Percentiles rank a stretch among this genome's conserved stretches.
These are phyloP conservation scores for Pelmatolapia mariae DNA, from an alignment of 2,113 vertebrate species.

Conservation along the genomic window DNA sequence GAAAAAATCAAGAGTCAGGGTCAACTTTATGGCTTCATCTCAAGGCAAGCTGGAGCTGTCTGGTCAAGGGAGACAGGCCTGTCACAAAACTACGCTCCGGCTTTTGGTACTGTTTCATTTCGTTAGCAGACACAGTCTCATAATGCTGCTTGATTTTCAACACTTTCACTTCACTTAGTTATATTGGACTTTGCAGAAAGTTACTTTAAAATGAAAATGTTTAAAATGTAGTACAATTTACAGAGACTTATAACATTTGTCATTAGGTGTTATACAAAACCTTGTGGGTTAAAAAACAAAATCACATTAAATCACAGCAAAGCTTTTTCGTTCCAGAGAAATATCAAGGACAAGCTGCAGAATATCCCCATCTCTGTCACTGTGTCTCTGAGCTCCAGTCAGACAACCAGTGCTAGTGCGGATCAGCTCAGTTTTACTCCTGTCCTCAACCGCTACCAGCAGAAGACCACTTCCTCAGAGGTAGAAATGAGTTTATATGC, in stretches of 20 bases:
- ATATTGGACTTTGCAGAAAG: not conserved
- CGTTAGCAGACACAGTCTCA: not conserved
- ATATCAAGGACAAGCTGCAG: slow-evolving; percentile 80
- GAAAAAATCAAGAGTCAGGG: slow-evolving; percentile 69
- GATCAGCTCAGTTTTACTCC: slow-evolving; percentile 72
- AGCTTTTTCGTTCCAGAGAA: slow-evolving; percentile 61
- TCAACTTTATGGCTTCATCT: slow-evolving; percentile 65
- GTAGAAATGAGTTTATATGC: not conserved
- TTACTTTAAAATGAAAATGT: not conserved
- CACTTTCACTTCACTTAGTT: not conserved
- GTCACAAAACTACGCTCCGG: slow-evolving; percentile 65
- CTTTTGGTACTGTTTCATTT: slow-evolving; percentile 72
- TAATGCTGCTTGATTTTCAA: not conserved
- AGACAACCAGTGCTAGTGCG: slow-evolving; percentile 47
- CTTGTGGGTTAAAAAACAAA: not conserved
- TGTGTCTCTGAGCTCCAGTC: slow-evolving; percentile 67
- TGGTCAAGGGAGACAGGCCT: slow-evolving; percentile 66
- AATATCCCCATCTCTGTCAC: slow-evolving; percentile 78
- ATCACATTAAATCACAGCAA: not conserved
- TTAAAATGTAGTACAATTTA: not conserved
- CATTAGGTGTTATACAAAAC: not conserved
- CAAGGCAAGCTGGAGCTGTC: slow-evolving; percentile 66
- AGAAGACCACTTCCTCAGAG: slow-evolving; percentile 6
- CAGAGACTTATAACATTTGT: not conserved
- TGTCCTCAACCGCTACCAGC: slow-evolving; percentile 68